These are phyloP conservation scores for Drosophila sordidapex DNA, from an alignment of 2,888 invertebrate species.

Conservation along the genomic window DNA sequence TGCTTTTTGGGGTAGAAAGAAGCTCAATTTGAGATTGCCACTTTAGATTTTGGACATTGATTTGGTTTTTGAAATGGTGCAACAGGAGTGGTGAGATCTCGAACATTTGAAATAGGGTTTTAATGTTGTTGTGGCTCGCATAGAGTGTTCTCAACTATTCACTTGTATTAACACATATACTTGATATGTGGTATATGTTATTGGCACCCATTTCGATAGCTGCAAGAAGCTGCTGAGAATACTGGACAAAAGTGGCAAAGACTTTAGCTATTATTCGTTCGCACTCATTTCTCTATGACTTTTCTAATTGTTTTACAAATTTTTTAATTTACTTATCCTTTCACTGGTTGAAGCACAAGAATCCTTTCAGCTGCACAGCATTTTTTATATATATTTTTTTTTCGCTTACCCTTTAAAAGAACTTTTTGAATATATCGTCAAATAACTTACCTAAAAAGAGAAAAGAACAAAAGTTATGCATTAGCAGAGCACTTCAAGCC, in stretches of 20 bases:
- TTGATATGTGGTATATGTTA: background rate
- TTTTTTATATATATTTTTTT: background rate
- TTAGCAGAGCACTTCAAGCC: slow-evolving; percentile 1
- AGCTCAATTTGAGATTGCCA: background rate
- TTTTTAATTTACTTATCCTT: background rate
- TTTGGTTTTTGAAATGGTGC: background rate
- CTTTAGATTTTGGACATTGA: slow-evolving; percentile 8
- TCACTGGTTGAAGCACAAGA: too few species aligned
- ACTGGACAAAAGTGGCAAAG: background rate
- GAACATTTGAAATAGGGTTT: background rate
- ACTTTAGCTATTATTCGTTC: background rate
- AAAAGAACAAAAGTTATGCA: slow-evolving; percentile 7
- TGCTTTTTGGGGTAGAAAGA: background rate
- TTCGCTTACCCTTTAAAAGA: slow-evolving; percentile 10
- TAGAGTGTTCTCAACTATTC: background rate
- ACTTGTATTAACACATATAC: background rate
- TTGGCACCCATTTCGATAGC: background rate
- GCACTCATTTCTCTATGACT: background rate
- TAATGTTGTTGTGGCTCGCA: background rate
- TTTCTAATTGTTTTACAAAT: background rate
- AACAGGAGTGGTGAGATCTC: background rate
- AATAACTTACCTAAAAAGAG: slow-evolving; percentile 40
- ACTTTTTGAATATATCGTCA: slow-evolving; percentile 1
- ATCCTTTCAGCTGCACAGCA: background rate
- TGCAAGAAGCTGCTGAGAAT: background rate